Evolutionary conservation across 2,797 vertebrate genomes (phyloP), one percentile per base, ranked within the genome.

Genomic region (Borostomias antarcticus): DNA sequence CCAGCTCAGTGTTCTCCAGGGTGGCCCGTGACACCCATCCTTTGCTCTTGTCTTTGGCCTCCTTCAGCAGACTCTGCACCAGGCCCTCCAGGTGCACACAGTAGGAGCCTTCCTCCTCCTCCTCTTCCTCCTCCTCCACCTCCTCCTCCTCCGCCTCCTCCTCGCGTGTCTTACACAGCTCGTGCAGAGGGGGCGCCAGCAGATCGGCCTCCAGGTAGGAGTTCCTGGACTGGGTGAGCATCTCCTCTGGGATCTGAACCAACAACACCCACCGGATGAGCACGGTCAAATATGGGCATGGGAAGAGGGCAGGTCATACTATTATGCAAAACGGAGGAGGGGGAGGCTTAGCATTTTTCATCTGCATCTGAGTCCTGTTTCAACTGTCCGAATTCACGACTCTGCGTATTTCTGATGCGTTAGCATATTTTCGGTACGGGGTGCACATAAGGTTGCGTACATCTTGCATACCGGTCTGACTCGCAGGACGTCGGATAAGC

Each of bases 31-130:
- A 85, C 73, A 96, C 87, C 96, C 96, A 98, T 77, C 92, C 93
- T 89, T 94, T 96, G 83, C 94, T 94, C 81, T 94, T 96, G 50
- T 98, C 96, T 79, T 89, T 95, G 77, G 91, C 93, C 79, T 98
- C 96, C 79, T 93, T 97, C 75, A 94, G 91, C 51, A 98, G 90
- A 69, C 83, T 90, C 69, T 95, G 95, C 60, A 95, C 67, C 23
- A 95, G 88, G 58, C 81, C 85, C 47, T 97, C 95, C 64, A 97
- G 58, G 70, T 95, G 94, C 0, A 79, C 81, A 1, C 91, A 90
- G 68, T 93, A 94, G 50, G 89, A 93, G 0, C 91, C 93, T 1
- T 93, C 94, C 10, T 91, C 91, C 25, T 92, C 92, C 32, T 86
- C 81, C 43, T 82, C 87, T 23, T 80, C 89, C 25, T 81, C 88